Evolutionary conservation across 2,888 invertebrate genomes (phyloP), one percentile per base, ranked within the genome.

Genomic region (Drosophila greeni): DNA sequence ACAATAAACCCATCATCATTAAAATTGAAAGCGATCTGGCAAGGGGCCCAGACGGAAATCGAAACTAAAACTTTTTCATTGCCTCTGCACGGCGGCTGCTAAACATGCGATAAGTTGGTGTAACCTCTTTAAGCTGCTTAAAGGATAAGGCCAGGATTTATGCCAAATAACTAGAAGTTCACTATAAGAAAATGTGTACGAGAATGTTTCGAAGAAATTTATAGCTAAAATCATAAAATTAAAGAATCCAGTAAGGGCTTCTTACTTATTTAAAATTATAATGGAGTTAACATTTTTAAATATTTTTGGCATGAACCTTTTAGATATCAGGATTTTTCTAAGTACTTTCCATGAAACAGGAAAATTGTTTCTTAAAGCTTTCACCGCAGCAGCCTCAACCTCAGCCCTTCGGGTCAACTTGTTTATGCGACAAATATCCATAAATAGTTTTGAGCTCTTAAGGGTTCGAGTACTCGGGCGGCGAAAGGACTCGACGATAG

Each of bases 351-450:
- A 26, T 11, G 60, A 42, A 61, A 51, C 52, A 60, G 59, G 61
- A 67, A 72, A 75, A 78, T 49, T 48, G 61, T 66, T 73, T 55
- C 82, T 77, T 81, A 78, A 81, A 78, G 76, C 65, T 66, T 52
- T 51, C 42, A 18, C 16, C 64, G 26, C 34, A 20, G 29, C 56
- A 33, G 48, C 31, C 24, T 49, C 49, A 52, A 18, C 48, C 43
- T 48, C 58, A 53, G 59, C 31, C 65, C 62, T 73, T 69, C 56
- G 76, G 79, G 83, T 80, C 76, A 81, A 72, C 76, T 73, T 83
- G 79, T 80, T 80, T 80, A 80, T 80, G 83, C 84, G 76, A 59
- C 74, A 78, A 80, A 80, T 80, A 80, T 81, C 83, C 79, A 80
- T 83, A 80, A 80, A 80, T 80, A 83, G 83, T 80, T 83, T 83